These are phyloP conservation scores for Drosophila mimetica DNA, from an alignment of 2,888 invertebrate genomes.

Conservation along the genomic window DNA sequence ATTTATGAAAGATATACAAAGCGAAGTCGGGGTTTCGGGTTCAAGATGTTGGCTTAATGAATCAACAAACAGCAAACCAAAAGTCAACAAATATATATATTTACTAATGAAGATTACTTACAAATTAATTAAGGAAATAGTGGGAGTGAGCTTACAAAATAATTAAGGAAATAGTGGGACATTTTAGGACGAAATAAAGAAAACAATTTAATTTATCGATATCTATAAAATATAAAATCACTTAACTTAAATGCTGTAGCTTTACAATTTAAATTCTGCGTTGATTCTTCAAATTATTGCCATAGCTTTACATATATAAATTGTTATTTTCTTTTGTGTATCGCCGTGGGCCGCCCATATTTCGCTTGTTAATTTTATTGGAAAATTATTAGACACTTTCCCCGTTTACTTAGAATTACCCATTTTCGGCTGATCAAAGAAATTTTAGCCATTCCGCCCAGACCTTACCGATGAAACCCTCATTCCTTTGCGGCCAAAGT, in stretches of 20 bases:
- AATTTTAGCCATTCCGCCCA: conserved; percentile 3
- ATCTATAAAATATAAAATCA: too few species aligned
- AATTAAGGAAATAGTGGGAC: too few species aligned
- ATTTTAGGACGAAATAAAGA: too few species aligned
- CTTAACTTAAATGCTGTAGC: too few species aligned
- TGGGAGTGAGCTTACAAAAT: too few species aligned
- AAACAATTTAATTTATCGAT: too few species aligned
- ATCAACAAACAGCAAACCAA: neutral
- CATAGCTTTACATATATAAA: too few species aligned
- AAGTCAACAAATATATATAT: neutral
- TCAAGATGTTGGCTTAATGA: neutral
- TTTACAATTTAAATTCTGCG: too few species aligned
- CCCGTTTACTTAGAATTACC: conserved; percentile 1
- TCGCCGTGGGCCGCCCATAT: neutral
- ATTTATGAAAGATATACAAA: conserved; percentile 16
- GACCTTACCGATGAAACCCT: conserved; percentile 2
- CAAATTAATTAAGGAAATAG: too few species aligned
- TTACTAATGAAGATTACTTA: too few species aligned
- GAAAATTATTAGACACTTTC: conserved; percentile 15
- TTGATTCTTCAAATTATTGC: too few species aligned
- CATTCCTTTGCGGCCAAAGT: conserved; percentile 7
- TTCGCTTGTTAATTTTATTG: neutral
- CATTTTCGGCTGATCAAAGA: conserved; percentile 15
- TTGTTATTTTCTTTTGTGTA: too few species aligned
- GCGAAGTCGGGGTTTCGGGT: neutral